phyloP scores from a whole-genome alignment of 2,113 vertebrate genomes.

The Carassius auratus region DNA sequence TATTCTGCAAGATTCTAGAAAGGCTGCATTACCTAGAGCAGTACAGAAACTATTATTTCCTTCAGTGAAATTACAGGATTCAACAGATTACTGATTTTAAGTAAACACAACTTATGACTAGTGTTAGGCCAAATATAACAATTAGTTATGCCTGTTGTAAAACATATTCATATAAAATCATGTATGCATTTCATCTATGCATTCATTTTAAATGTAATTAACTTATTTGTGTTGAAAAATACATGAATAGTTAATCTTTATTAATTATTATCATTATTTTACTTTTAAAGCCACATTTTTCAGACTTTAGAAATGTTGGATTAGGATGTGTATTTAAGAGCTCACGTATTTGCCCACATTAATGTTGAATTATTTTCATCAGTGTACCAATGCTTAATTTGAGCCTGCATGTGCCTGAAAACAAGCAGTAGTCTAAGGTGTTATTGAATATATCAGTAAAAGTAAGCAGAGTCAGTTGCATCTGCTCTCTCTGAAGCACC shows the following conservation, averaged over 20 bases:
- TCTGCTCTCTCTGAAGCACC: conserved; percentile 17
- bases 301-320: not conserved
- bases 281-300: not conserved
- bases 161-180: not conserved
- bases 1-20: not conserved
- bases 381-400: not conserved
- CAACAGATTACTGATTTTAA: not conserved
- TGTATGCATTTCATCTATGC: not conserved
- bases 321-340: not conserved
- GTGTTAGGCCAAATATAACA: not conserved
- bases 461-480: conserved; percentile 21
- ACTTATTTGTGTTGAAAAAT: not conserved
- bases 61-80: not conserved
- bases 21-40: not conserved
- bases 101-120: not conserved
- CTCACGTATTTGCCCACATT: not conserved
- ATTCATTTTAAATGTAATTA: not conserved
- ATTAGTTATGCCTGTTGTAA: not conserved
- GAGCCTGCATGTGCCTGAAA: not conserved
- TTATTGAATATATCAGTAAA: not conserved
- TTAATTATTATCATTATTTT: not conserved
- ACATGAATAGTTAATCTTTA: not conserved
- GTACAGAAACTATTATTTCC: not conserved
- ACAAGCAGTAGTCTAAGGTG: not conserved
- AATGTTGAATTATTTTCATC: not conserved